Base-by-base conservation (phyloP, 2,888 invertebrate genomes). In the Diaprepes abbreviatus region DNA sequence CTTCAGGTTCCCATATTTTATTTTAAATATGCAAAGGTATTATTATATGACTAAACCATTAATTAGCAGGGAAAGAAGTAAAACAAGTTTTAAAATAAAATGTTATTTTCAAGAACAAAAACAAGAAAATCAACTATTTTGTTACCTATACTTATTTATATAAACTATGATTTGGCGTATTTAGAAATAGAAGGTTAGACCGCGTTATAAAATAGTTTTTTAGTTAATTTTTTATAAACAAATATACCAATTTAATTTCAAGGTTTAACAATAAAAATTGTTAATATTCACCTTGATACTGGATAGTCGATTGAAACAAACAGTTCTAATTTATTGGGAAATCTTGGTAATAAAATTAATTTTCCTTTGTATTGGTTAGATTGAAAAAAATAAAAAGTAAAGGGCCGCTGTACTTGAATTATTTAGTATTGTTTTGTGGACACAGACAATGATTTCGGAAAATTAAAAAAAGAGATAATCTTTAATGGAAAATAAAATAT, bases 251-350 rank as follows among this genome's bases (percentile, higher is more conserved):
- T 70, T 70, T 70, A 70, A 52, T 65, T 55, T 59, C 70, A 70
- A 70, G 70, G 70, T 63, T 66, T 57, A 14, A 19, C 66, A 66
- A 66, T 66, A 65, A 70, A 70, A 70, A 71, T 66, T 60, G 66
- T 58, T 63, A 63, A 71, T 63, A 67, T 63, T 71, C 66, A 71
- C 71, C 71, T 71, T 71, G 71, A 63, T 71, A 66, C 62, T 62
- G 66, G 66, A 60, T 66, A 63, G 57, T 31, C 59, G 50, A 66
- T 58, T 55, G 48, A 70, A 70, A 40, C 33, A 55, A 50, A 66
- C 57, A 66, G 58, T 66, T 67, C 66, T 71, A 71, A 71, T 71
- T 71, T 67, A 71, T 71, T 71, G 63, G 66, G 66, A 63, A 66
- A 66, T 63, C 57, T 66, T 45, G 58, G 65, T 65, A 54, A 59